Evolutionary conservation across 2,113 vertebrate genomes (phyloP).

Genomic region (Columbina picui): DNA sequence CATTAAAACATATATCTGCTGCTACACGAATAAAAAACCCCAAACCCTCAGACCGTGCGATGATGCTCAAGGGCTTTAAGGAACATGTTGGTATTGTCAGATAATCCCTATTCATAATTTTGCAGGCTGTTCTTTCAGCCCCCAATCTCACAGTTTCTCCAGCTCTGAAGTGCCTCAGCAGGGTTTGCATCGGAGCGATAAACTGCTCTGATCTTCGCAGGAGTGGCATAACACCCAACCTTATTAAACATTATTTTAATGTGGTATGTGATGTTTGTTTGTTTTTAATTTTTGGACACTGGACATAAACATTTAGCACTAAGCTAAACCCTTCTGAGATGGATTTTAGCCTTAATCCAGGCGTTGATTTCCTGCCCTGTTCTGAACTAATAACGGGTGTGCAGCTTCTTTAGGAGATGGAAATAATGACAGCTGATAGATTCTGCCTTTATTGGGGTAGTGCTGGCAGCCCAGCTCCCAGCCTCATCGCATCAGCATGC

Average conservation of each 20-base stretch:
- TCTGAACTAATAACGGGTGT: constrained; percentile 16
- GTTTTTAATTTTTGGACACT: neutral
- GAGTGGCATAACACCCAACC: constrained; percentile 1
- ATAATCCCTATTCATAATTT: constrained; percentile 69
- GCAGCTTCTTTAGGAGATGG: constrained; percentile 65
- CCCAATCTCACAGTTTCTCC: constrained; percentile 69
- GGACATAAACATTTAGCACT: constrained; percentile 60
- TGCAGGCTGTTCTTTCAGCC: constrained; percentile 49
- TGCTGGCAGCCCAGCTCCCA: neutral
- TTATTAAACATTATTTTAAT: neutral
- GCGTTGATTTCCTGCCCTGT: constrained; percentile 59
- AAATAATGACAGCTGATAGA: constrained; percentile 47
- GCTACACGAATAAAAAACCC: neutral
- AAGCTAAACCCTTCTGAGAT: constrained; percentile 54
- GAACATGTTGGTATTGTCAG: constrained; percentile 58
- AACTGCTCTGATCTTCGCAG: constrained; percentile 41
- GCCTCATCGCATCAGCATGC: neutral
- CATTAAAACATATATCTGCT: neutral
- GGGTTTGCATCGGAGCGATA: constrained; percentile 37
- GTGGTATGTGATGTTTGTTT: neutral
- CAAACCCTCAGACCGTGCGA: constrained; percentile 41
- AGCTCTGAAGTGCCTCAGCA: constrained; percentile 56
- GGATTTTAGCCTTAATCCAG: constrained; percentile 67
- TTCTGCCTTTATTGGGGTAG: constrained; percentile 40
- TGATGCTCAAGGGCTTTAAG: constrained; percentile 38